Base-by-base conservation (phyloP, 1,140 invertebrate species). In the Mya arenaria region DNA sequence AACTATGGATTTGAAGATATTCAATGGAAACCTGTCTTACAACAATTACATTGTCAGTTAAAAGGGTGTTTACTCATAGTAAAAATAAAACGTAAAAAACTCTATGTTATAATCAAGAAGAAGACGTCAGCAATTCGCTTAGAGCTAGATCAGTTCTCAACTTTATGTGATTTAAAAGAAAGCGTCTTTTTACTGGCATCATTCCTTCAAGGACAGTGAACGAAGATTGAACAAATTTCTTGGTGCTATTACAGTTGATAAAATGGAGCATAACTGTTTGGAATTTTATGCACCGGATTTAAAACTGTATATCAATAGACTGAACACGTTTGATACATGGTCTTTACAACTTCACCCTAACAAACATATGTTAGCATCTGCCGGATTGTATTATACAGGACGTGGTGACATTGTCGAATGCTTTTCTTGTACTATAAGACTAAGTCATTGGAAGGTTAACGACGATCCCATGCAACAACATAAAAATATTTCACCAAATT, bases 111-210 rank as follows among this genome's bases (percentile, higher is more conserved):
- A 28, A 34, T 65, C 36, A 2, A 52, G n/a, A 77, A 34, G 28
- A 41, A 58, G n/a, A 41, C 30, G 39, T 48, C 60, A 1, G 2
- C 4, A 17, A 17, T 66, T 10, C 5, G 23, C 62, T 52, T 77
- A 62, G n/a, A 65, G 13, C 19, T 48, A 37, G 60, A 52, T 13
- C 39, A 32, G 41, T 65, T 77, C 34, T 10, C 34, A 77, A 28
- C 62, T 17, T 77, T 77, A 41, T 77, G 74, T 55, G 62, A 77
- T 77, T 65, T 77, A 77, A 77, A 66, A 30, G 74, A 77, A 77
- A 77, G 74, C n/a, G 30, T 77, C 52, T 25, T 19, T 1, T 34
- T 66, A 55, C 36, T 77, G n/a, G 25, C 39, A 44, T 77, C 74
- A 77, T 77, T 65, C 65, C 23, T 77, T 41, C 17, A 65, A 63